phyloP scores from a whole-genome alignment of 1,140 invertebrate genomes.

The Teleopsis dalmanni region DNA sequence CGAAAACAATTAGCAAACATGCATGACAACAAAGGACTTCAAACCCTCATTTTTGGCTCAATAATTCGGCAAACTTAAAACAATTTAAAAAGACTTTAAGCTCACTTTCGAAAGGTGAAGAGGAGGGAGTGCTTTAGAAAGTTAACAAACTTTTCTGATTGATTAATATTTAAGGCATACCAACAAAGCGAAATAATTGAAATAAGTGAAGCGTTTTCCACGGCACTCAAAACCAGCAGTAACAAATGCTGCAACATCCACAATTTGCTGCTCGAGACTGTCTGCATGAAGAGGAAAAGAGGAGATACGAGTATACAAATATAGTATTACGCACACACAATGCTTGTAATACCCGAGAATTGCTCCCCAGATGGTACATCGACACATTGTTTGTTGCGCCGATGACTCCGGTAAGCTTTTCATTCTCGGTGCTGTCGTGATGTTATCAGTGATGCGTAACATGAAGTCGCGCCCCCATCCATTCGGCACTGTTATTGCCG shows the following conservation, averaged over 20 bases:
- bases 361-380: neutral
- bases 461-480: no score
- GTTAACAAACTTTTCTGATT: constrained; percentile 17
- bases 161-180: constrained; percentile 17
- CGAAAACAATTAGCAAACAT: no score
- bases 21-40: no score
- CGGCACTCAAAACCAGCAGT: constrained; percentile 2
- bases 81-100: no score
- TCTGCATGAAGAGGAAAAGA: no score
- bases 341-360: neutral
- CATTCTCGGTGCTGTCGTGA: neutral
- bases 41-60: no score
- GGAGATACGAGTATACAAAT: no score
- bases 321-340: neutral
- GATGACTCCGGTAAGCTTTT: neutral
- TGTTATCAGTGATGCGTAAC: constrained; percentile 9
- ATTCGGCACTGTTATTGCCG: no score
- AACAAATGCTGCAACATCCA: no score
- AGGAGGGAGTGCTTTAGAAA: constrained; percentile 1
- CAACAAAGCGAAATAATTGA: constrained; percentile 19
- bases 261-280: no score
- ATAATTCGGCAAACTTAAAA: no score
- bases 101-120: neutral
- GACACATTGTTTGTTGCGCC: neutral
- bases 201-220: constrained; percentile 17